These are phyloP conservation scores for Aethina tumida DNA, from an alignment of 1,140 invertebrate species.

Conservation along the genomic window DNA sequence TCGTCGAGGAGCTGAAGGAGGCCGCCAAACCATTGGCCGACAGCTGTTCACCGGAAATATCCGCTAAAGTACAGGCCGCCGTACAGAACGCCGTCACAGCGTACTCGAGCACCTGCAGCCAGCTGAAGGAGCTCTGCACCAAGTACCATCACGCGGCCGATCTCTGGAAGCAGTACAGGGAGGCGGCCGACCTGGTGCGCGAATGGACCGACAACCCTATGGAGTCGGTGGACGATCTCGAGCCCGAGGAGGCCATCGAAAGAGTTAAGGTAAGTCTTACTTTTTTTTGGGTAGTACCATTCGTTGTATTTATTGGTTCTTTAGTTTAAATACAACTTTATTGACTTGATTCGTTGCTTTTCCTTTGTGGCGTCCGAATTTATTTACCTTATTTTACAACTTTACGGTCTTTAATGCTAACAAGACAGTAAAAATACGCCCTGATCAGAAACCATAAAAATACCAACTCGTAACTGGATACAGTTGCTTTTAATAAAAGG, in stretches of 20 bases:
- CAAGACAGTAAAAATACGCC: no score
- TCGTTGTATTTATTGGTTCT: no score
- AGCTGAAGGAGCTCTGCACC: conserved; percentile 60
- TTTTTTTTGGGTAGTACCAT: no score
- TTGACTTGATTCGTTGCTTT: no score
- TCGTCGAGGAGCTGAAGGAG: conserved; percentile 56
- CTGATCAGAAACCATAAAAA: no score
- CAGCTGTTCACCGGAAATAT: conserved; percentile 55
- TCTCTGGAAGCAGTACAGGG: conserved; percentile 65
- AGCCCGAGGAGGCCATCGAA: conserved; percentile 47
- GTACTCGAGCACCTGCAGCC: conserved; percentile 63
- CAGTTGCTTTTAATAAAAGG: no score
- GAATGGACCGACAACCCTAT: conserved; percentile 62
- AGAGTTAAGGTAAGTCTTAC: conserved; percentile 50
- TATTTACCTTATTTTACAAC: no score
- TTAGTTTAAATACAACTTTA: no score
- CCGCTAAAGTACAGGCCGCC: conserved; percentile 55
- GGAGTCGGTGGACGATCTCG: conserved; percentile 47
- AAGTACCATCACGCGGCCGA: conserved; percentile 62
- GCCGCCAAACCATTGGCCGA: conserved; percentile 60
- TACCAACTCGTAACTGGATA: no score
- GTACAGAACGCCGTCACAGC: conserved; percentile 64
- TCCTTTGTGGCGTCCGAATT: no score
- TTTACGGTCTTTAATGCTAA: no score
- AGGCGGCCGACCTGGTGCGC: conserved; percentile 61